These are phyloP conservation scores for Copidosoma aretas DNA, from an alignment of 2,888 invertebrate species.

Conservation along the genomic window DNA sequence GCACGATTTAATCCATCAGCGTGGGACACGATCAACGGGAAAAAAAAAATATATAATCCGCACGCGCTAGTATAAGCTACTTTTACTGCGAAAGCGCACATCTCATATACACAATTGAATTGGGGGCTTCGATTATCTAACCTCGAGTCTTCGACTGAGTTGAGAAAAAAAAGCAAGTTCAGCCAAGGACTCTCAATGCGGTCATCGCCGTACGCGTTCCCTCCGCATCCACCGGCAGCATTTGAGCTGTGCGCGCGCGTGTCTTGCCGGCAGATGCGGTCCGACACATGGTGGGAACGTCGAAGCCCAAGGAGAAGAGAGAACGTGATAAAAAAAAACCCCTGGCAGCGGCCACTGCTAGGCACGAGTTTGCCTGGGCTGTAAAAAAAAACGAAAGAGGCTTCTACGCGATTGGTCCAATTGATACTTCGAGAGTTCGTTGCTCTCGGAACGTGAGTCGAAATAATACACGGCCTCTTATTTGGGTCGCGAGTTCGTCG, in stretches of 20 bases:
- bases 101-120: too few relatives aligned
- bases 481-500: background rate
- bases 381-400: background rate
- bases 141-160: background rate
- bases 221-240: conserved; percentile 51
- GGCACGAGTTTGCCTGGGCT: too few relatives aligned
- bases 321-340: conserved; percentile 5
- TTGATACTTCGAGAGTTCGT: background rate
- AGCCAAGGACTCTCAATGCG: conserved; percentile 24
- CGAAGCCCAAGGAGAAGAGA: conserved; percentile 29
- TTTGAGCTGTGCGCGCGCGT: conserved; percentile 43
- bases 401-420: background rate
- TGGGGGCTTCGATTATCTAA: background rate
- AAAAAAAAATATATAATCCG: too few relatives aligned
- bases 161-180: background rate
- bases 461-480: too few relatives aligned
- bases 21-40: background rate
- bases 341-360: too few relatives aligned
- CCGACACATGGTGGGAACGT: conserved; percentile 43
- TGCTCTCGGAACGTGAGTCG: too few relatives aligned
- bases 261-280: conserved; percentile 52
- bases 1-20: too few relatives aligned
- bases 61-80: too few relatives aligned
- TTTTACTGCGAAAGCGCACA: too few relatives aligned
- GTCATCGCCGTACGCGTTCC: conserved; percentile 32